Evolutionary conservation across 2,888 invertebrate species (phyloP), one percentile per base, ranked within the genome.

Genomic region (Limenitis arthemis): DNA sequence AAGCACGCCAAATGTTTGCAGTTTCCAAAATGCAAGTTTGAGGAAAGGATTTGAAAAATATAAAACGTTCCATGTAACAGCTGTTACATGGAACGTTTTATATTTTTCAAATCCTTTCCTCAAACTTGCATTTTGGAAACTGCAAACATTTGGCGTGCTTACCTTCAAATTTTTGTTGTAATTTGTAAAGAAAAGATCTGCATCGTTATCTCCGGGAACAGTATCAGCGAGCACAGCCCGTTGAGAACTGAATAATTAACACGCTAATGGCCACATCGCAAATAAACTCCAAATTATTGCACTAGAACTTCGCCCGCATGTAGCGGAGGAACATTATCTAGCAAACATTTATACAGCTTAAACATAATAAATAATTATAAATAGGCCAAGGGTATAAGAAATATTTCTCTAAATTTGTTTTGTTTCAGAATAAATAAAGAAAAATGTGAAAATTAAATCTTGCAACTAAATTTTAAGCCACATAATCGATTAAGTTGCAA

Each of bases 251-350:
- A 79, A 83, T 84, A 83, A 84, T 83, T 82, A 76, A 80, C 77
- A 69, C 68, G 64, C 72, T 84, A 83, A 84, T 81, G 77, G 82
- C 71, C 74, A 71, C 70, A 76, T 75, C 69, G 76, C 80, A 80
- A 82, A 82, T 81, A 81, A 80, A 80, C 76, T 77, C 72, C 68
- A 66, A 80, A 82, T 81, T 80, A 83, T 79, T 79, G 73, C 76
- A 72, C 73, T 68, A 66, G 67, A 73, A 78, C 73, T 77, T 73
- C 60, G 61, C 60, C 65, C 54, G 62, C 57, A 55, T 56, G 66
- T 68, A 64, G 64, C 62, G 63, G 66, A 66, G 66, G 67, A 69
- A 71, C 66, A 70, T 64, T 65, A 60, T 51, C 59, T 55, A 50
- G 36, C 44, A 48, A 55, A 56, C 51, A 56, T 56, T 54, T 47